Evolutionary conservation across 2,797 vertebrate genomes (phyloP).

Genomic region (Schizothorax lantsangensis): DNA sequence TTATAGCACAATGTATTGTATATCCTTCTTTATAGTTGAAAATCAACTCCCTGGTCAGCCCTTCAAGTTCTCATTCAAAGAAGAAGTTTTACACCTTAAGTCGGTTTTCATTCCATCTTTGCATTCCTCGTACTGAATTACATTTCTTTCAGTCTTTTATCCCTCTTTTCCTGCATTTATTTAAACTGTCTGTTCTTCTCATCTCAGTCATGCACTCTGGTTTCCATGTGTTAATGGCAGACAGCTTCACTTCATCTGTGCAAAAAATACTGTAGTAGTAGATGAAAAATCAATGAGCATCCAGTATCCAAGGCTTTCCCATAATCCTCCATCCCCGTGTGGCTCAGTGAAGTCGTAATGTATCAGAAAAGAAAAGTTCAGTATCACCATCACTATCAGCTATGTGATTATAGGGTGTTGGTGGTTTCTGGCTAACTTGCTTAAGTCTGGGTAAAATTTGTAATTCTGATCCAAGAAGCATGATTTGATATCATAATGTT

Average conservation of each 20-base stretch:
- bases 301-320: neutral
- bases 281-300: neutral
- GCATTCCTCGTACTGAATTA: slow-evolving; percentile 27
- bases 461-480: neutral
- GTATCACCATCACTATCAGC: neutral
- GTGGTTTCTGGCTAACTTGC: neutral
- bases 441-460: neutral
- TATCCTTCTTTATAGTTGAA: slow-evolving; percentile 14
- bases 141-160: slow-evolving; percentile 37
- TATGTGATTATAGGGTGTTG: neutral
- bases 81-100: slow-evolving; percentile 14
- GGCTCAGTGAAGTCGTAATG: slow-evolving; percentile 2
- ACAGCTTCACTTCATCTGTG: slow-evolving; percentile 14
- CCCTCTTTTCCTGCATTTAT: slow-evolving; percentile 25
- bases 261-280: neutral
- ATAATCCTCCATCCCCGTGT: neutral
- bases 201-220: slow-evolving; percentile 26
- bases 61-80: slow-evolving; percentile 37
- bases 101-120: slow-evolving; percentile 17
- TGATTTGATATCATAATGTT: neutral
- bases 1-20: neutral
- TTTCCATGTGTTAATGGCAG: slow-evolving; percentile 14
- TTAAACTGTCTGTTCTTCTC: slow-evolving; percentile 8
- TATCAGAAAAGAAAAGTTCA: neutral
- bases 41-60: slow-evolving; percentile 10